These are phyloP conservation scores for Gallinago solitaria DNA, from an alignment of 2,797 vertebrate genomes.

Conservation along the genomic window DNA sequence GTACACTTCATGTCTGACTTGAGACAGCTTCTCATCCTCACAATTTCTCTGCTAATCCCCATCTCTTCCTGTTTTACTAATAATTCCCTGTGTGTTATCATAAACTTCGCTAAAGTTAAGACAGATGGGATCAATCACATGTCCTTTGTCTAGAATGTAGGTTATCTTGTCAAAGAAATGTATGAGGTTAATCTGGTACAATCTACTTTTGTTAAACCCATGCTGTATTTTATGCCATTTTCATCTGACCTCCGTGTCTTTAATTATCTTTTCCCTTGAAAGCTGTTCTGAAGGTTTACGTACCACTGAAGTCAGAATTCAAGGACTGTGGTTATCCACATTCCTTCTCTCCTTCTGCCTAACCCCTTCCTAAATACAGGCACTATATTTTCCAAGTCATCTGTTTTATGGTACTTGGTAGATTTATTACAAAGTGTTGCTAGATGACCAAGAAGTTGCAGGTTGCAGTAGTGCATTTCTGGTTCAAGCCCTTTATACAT, in stretches of 20 bases:
- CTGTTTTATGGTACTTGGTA: background rate
- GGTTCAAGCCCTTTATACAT: background rate
- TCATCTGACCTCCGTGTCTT: conserved; percentile 24
- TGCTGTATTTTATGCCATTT: conserved; percentile 35
- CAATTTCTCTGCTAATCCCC: conserved; percentile 25
- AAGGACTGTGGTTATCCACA: background rate
- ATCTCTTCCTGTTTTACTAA: conserved; percentile 16
- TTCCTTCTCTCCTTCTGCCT: background rate
- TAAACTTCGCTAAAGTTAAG: conserved; percentile 7
- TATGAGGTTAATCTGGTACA: conserved; percentile 48
- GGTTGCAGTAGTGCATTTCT: background rate
- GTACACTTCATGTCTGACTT: background rate
- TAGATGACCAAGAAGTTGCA: background rate
- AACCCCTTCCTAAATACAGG: background rate
- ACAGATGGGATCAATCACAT: conserved; percentile 27
- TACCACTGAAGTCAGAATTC: conserved; percentile 8
- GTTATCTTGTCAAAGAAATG: conserved; percentile 50
- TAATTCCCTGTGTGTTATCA: background rate
- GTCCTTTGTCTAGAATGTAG: conserved; percentile 35
- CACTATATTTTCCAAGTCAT: background rate
- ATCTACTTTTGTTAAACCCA: conserved; percentile 41
- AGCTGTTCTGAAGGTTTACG: conserved; percentile 11
- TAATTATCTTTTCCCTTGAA: conserved; percentile 33
- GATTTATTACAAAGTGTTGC: background rate
- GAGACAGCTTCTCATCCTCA: background rate